Evolutionary conservation across 2,888 invertebrate species (phyloP).

Genomic region (Auanema freiburgensis): DNA sequence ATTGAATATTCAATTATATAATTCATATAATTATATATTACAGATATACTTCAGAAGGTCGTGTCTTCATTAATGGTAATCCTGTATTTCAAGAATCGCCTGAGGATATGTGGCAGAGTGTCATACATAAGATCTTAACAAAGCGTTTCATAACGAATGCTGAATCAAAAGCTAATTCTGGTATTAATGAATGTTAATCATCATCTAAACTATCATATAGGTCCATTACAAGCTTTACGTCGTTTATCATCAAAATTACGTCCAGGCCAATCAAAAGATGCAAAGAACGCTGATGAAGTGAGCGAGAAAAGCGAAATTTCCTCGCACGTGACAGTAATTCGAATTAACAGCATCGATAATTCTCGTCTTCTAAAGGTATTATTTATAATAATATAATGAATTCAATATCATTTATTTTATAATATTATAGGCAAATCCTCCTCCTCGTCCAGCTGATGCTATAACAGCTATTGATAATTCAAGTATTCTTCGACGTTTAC

Average conservation of each 20-base stretch:
- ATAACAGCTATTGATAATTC: neutral
- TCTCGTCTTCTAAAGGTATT: too few relatives aligned
- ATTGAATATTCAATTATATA: too few relatives aligned
- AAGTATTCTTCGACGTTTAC: conserved; percentile 6
- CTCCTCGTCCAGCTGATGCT: too few relatives aligned
- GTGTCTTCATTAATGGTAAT: conserved; percentile 37
- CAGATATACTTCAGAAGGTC: conserved; percentile 42
- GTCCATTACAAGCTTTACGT: neutral
- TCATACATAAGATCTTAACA: conserved; percentile 32
- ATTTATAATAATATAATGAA: too few relatives aligned
- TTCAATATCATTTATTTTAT: too few relatives aligned
- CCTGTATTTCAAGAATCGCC: conserved; percentile 25
- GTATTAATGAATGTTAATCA: neutral
- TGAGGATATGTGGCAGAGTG: conserved; percentile 35
- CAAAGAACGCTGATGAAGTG: neutral
- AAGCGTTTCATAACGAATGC: conserved; percentile 24
- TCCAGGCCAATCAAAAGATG: neutral
- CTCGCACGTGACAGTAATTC: neutral
- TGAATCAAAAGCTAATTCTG: too few relatives aligned
- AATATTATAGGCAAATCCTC: too few relatives aligned
- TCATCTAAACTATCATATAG: neutral
- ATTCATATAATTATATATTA: too few relatives aligned
- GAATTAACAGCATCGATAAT: conserved; percentile 1
- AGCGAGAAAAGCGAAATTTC: neutral
- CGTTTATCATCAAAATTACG: conserved; percentile 2